Evolutionary conservation across 2,888 invertebrate genomes (phyloP).

Genomic region (Calephelis perditalis): DNA sequence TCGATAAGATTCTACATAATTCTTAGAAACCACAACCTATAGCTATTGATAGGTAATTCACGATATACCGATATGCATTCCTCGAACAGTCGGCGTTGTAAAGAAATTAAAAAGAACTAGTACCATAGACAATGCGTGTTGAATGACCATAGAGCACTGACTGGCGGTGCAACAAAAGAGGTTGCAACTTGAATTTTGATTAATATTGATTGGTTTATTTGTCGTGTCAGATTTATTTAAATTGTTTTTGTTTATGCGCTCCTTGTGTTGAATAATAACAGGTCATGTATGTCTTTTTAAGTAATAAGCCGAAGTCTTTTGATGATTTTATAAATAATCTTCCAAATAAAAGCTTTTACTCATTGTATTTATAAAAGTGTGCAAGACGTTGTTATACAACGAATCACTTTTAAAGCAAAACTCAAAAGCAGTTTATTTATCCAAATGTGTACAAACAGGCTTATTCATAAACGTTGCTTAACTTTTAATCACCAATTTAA

Average conservation of each 20-base stretch:
- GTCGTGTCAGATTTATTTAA: conserved; percentile 36
- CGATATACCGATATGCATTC: conserved; percentile 37
- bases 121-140: conserved; percentile 49
- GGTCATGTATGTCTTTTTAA: not conserved
- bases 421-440: no score
- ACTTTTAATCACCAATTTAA: no score
- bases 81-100: conserved; percentile 53
- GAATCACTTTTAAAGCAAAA: no score
- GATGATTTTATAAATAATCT: no score
- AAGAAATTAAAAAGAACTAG: conserved; percentile 68
- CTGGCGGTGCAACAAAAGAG: conserved; percentile 34
- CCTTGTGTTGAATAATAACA: conserved; percentile 21
- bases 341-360: no score
- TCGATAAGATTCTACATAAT: not conserved
- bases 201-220: conserved; percentile 47
- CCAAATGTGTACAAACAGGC: no score
- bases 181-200: conserved; percentile 47
- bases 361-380: no score
- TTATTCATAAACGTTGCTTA: no score
- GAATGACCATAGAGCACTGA: conserved; percentile 32
- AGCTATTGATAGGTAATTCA: conserved; percentile 6
- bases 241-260: conserved; percentile 32
- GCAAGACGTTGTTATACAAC: no score
- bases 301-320: conserved; percentile 9
- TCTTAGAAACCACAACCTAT: conserved; percentile 1